Evolutionary conservation across 2,888 invertebrate genomes (phyloP), one percentile per base, ranked within the genome.

Genomic region (Eremobia ochroleuca): DNA sequence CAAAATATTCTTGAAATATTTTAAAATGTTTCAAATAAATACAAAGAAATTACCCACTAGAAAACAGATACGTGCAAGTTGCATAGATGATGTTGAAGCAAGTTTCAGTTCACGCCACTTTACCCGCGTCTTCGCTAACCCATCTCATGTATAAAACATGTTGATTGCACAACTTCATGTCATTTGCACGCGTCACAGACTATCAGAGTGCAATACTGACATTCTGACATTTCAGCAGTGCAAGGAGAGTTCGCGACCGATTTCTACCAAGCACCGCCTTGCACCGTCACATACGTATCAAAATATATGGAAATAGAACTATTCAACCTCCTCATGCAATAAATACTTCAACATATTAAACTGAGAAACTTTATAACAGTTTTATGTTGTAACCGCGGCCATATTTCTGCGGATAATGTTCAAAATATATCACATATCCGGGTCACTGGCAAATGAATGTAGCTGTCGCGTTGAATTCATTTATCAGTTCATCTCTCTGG

Each of bases 401-500:
- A 31, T 71, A 28, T 77, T 84, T 52, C 66, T 13, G 43, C 58
- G 58, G 52, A 75, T 77, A 82, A 68, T 76, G 77, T 72, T 74
- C 52, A 72, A 82, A 84, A 81, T 82, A 81, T 78, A 83, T 89
- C 89, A 80, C 58, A 73, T 70, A 86, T 83, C 71, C 77, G 73
- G 88, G 81, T 88, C 89, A 81, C 72, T 80, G 79, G 72, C 70
- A 72, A 75, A 77, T 88, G 73, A 85, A 79, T 88, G 79, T 77
- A 75, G 70, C 73, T 79, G 71, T 82, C 75, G 76, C 58, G 72
- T 79, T 67, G 21, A 81, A 79, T 78, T 67, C 76, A 85, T 79
- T 69, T 82, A 88, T 87, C 85, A 74, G 79, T 86, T 86, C 78
- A 86, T 82, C 79, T 78, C 64, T 55, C 67, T 86, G 76, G 73